phyloP scores from a whole-genome alignment of 2,797 vertebrate species.

The Chelonia mydas region DNA sequence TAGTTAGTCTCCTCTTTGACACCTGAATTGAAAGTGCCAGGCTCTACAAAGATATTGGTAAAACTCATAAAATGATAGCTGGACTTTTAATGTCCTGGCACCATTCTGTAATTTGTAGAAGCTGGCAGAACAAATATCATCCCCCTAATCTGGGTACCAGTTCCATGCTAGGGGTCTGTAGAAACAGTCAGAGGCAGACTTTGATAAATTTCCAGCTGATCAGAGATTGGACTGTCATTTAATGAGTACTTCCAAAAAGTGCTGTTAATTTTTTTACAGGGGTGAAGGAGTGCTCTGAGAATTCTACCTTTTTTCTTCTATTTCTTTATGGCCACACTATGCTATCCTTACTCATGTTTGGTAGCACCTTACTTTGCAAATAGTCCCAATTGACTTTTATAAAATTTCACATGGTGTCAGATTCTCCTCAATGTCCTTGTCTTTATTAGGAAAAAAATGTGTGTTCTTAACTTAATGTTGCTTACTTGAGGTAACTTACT shows the following conservation, averaged over 20 bases:
- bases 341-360: background rate
- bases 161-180: accelerated
- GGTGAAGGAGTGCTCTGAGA: background rate
- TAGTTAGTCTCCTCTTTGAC: background rate
- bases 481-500: background rate
- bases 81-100: background rate
- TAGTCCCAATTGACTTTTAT: background rate
- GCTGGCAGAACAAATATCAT: background rate
- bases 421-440: background rate
- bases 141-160: background rate
- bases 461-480: background rate
- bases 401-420: background rate
- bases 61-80: background rate
- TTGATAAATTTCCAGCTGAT: background rate
- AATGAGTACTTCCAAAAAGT: background rate
- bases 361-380: background rate
- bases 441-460: background rate
- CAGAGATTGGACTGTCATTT: background rate
- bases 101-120: background rate
- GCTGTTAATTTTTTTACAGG: background rate
- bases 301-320: background rate
- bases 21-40: background rate
- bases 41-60: accelerated
- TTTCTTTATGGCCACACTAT: background rate
- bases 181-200: background rate